Base-by-base conservation (phyloP, 2,113 vertebrate genomes). In the Eubucco bourcierii region DNA sequence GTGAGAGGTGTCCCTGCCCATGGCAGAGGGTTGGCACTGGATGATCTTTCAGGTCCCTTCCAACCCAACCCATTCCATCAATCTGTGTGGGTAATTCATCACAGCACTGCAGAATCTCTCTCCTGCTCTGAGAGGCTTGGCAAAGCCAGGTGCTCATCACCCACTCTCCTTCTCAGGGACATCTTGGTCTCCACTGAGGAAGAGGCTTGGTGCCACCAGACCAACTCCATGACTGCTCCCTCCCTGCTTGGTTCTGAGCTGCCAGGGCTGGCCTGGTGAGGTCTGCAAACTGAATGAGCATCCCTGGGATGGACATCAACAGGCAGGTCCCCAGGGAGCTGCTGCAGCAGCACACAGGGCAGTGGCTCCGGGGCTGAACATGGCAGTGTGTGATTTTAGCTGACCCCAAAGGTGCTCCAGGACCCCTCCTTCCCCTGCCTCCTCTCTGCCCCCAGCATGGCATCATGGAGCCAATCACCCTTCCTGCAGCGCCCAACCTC, bases 341-440 rank as follows among this genome's bases (percentile, higher is more conserved):
- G 41, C 41, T 41, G 41, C 41, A 15, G 41, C 41, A 41, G 41
- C 41, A 41, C 12, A 41, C 41, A 41, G 13, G 15, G 41, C 0
- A 0, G 3, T 41, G 2, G 2, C 4, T 6, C 53, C 10, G 1
- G n/a, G 63, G 27, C 24, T 19, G 24, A 46, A 4, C 7, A 0
- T 0, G 7, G 4, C 1, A 0, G 7, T 18, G 3, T 14, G 29
- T 18, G 52, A 1, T 27, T 66, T 44, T 3, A 80, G 63, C 37
- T 6, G 7, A 2, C 23, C 47, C 55, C 34, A 0, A 27, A 16
- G 19, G 9, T 1, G 8, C 18, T 19, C 25, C 11, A 6, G 60
- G 50, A 11, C 25, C 25, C 5, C 47, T 74, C 15, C 9, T 0
- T 31, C 28, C 25, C 25, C 21, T 27, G 44, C 68, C 71, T 86